A percentile compares a stretch with the other conserved stretches of the same genome.
Evolutionary conservation across 2,113 vertebrate genomes (phyloP).

Genomic region (Hemiscyllium ocellatum): DNA sequence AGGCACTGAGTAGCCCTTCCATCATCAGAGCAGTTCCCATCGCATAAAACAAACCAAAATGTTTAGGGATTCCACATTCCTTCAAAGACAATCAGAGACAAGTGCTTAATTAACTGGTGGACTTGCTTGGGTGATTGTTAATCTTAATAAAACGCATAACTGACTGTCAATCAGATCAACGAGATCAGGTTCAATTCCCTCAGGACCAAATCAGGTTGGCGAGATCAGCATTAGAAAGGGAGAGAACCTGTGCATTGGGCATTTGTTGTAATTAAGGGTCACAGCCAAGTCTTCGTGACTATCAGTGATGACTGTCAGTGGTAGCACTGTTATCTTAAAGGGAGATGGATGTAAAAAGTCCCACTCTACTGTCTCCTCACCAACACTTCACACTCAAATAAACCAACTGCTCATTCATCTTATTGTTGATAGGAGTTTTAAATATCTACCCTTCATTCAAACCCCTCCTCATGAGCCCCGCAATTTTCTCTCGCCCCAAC

Average conservation of each 20-base stretch:
- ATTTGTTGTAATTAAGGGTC: background rate
- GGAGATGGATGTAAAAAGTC: background rate
- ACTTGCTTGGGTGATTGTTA: too few relatives aligned
- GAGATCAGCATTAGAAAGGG: background rate
- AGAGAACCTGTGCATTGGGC: background rate
- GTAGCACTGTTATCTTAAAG: background rate
- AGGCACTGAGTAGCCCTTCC: constrained; percentile 93
- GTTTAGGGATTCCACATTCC: constrained; percentile 95
- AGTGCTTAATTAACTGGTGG: background rate
- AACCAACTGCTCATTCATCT: background rate
- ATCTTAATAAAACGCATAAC: background rate
- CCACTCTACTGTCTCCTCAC: background rate
- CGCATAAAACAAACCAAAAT: constrained; percentile 91
- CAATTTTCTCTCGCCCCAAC: too few relatives aligned
- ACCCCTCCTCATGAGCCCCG: too few relatives aligned
- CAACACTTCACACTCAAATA: background rate
- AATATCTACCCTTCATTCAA: too few relatives aligned
- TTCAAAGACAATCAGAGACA: constrained; percentile 41
- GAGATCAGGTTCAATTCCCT: background rate
- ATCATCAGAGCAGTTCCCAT: constrained; percentile 98
- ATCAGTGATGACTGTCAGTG: background rate
- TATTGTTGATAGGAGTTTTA: background rate
- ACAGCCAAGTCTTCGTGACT: background rate
- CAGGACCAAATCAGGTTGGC: background rate
- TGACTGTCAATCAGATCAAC: background rate